phyloP scores from a whole-genome alignment of 1,140 invertebrate species.

The Drosophila tsacasi region DNA sequence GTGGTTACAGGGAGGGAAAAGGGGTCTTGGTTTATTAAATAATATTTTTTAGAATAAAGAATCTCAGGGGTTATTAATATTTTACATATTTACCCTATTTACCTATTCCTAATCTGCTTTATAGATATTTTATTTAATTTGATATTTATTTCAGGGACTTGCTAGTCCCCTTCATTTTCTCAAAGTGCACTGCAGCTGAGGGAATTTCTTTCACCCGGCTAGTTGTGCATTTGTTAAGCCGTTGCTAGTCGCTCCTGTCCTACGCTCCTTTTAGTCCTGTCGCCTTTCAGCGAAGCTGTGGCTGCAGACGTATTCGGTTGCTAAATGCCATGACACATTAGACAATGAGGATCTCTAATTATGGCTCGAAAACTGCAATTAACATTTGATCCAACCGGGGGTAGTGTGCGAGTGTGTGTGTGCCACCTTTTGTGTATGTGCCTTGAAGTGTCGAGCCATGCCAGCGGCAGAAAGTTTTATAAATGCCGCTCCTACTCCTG shows the following conservation, averaged over 20 bases:
- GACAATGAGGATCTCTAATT: slow-evolving; percentile 79
- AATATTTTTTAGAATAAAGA: not conserved
- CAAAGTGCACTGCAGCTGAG: not conserved
- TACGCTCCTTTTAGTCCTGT: slow-evolving; percentile 12
- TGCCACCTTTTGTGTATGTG: slow-evolving; percentile 39
- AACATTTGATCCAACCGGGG: slow-evolving; percentile 73
- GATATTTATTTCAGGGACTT: too few species aligned
- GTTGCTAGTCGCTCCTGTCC: slow-evolving; percentile 23
- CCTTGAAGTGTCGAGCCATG: slow-evolving; percentile 73
- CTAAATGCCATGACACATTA: slow-evolving; percentile 80
- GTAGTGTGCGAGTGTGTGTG: slow-evolving; percentile 15
- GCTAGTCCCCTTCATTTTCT: not conserved
- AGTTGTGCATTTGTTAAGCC: slow-evolving; percentile 37
- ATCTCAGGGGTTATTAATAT: not conserved
- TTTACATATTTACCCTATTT: not conserved
- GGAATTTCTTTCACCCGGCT: slow-evolving; percentile 17
- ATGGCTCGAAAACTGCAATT: slow-evolving; percentile 79
- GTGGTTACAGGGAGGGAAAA: slow-evolving; percentile 2
- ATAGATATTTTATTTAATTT: not conserved
- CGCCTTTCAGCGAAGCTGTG: slow-evolving; percentile 6
- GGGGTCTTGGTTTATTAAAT: too few species aligned
- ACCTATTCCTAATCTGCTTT: not conserved
- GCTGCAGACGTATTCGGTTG: slow-evolving; percentile 56
- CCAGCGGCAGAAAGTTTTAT: slow-evolving; percentile 71
- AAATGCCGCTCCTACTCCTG: slow-evolving; percentile 49